Conservation (phyloP, 2,888 invertebrate genomes). For the Atrina japonica region DNA sequence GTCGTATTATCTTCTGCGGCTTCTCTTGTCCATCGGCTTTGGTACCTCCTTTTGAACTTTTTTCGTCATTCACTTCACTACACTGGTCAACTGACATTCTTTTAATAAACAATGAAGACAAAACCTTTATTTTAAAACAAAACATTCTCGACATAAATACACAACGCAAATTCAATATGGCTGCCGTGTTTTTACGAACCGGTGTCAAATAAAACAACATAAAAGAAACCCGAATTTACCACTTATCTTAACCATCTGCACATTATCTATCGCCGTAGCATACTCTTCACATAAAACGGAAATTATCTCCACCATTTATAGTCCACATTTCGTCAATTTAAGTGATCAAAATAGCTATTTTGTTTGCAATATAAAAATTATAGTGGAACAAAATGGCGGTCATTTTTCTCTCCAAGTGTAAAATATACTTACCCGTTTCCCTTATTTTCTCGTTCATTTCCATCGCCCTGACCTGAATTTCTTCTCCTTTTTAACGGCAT, state of each 20-base stretch:
- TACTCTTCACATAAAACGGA: not conserved
- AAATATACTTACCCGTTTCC: conserved; percentile 52
- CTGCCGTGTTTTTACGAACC: conserved; percentile 42
- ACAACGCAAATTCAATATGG: conserved; percentile 61
- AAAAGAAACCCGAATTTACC: too few relatives aligned
- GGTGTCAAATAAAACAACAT: too few relatives aligned
- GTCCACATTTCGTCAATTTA: not conserved
- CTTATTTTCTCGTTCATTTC: conserved; percentile 55
- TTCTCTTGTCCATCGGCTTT: conserved; percentile 27
- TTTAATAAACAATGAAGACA: conserved; percentile 14
- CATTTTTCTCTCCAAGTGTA: conserved; percentile 21
- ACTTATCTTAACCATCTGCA: too few relatives aligned
- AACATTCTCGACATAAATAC: not conserved
- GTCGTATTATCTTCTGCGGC: conserved; percentile 18
- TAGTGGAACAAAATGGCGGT: conserved; percentile 65
- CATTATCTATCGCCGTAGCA: too few relatives aligned
- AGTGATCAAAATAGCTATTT: conserved; percentile 3
- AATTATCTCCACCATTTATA: not conserved
- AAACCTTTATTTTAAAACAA: not conserved
- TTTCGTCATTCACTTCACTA: conserved; percentile 30
- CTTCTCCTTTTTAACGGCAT: conserved; percentile 71
- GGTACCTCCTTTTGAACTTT: conserved; percentile 23
- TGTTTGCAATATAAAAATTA: conserved; percentile 2
- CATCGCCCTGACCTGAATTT: conserved; percentile 67
- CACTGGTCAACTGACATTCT: conserved; percentile 18